Percentiles rank a stretch among this genome's conserved stretches.
Conservation (phyloP, 1,140 invertebrate species). For the Trichogramma pretiosum region DNA sequence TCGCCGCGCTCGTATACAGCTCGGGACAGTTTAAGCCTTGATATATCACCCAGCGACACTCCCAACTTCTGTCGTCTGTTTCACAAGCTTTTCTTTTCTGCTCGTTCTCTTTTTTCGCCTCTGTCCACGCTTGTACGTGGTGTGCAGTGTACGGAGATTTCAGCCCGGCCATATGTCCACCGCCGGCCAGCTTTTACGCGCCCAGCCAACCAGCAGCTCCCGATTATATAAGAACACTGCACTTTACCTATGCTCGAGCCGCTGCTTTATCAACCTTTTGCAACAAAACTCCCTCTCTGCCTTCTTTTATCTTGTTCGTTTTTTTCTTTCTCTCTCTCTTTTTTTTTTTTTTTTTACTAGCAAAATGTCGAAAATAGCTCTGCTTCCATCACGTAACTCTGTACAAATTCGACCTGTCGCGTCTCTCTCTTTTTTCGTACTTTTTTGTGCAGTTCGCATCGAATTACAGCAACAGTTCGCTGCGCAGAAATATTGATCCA, state of each 20-base stretch:
- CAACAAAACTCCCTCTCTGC: too few species aligned
- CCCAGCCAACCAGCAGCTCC: not conserved
- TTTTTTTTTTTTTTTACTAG: not conserved
- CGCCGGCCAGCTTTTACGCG: not conserved
- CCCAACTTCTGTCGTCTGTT: constrained; percentile 47
- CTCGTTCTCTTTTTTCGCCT: not conserved
- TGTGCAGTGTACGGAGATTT: constrained; percentile 18
- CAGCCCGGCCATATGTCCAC: constrained; percentile 46
- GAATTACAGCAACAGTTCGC: too few species aligned
- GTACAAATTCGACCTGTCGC: too few species aligned
- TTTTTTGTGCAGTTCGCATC: too few species aligned
- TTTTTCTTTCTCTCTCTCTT: not conserved
- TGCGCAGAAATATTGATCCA: too few species aligned
- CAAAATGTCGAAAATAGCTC: too few species aligned
- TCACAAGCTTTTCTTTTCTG: constrained; percentile 7
- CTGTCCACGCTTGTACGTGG: not conserved
- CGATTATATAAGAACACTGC: not conserved
- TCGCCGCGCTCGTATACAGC: too few species aligned
- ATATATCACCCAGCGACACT: constrained; percentile 46
- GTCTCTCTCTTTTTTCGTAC: too few species aligned
- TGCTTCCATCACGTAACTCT: too few species aligned
- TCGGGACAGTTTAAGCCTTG: constrained; percentile 47
- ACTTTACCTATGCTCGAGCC: too few species aligned
- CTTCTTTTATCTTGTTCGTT: constrained; percentile 10
- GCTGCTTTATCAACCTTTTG: too few species aligned